A percentile compares a stretch with the other conserved stretches of the same genome.
These are phyloP conservation scores for Oscheius onirici DNA, from an alignment of 2,888 invertebrate genomes.

Conservation along the genomic window DNA sequence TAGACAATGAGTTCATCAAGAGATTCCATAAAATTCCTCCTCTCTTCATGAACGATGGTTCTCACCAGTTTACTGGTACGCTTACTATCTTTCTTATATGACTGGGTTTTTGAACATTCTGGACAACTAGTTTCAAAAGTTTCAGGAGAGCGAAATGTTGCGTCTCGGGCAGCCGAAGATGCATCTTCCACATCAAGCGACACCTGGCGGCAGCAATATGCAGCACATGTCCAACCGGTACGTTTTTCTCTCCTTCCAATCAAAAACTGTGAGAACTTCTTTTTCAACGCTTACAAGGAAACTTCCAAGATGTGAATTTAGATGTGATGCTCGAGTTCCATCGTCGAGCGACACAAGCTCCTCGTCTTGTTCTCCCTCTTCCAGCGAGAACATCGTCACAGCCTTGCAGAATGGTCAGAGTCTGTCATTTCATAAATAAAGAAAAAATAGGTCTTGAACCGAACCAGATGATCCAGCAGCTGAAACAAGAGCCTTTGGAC, in stretches of 20 bases:
- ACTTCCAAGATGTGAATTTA: neutral
- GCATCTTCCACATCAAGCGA: constrained; percentile 22
- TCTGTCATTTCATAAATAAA: neutral
- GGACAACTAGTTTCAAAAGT: neutral
- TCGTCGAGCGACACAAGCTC: constrained; percentile 26
- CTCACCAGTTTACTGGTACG: no score
- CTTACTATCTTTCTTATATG: no score
- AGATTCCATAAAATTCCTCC: no score
- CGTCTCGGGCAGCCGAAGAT: constrained; percentile 29
- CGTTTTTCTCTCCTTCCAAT: neutral
- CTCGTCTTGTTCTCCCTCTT: constrained; percentile 26
- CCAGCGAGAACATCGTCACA: constrained; percentile 19
- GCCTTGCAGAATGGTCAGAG: constrained; percentile 8
- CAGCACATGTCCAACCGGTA: constrained; percentile 18
- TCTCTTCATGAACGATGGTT: no score
- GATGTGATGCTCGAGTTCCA: constrained; percentile 23
- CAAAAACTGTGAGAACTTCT: neutral
- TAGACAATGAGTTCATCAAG: no score
- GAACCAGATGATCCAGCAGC: neutral
- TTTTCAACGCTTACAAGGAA: neutral
- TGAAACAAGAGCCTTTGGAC: constrained; percentile 28
- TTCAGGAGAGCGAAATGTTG: constrained; percentile 22
- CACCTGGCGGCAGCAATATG: neutral
- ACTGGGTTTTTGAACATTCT: no score
- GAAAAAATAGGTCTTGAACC: neutral